Evolutionary conservation across 2,797 vertebrate species (phyloP).

Genomic region (Argentina silus): DNA sequence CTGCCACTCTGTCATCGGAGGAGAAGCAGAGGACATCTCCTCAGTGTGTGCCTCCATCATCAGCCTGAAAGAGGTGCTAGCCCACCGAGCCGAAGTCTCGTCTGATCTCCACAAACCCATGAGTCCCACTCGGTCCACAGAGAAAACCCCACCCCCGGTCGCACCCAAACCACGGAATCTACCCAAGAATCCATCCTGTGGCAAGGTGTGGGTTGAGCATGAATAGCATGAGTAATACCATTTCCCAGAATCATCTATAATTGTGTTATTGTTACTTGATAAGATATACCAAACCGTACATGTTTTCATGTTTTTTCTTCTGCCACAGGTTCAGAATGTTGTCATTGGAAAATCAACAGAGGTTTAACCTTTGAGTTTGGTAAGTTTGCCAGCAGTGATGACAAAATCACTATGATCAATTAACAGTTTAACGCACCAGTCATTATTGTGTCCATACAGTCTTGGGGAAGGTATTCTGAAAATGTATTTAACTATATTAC

Average conservation of each 20-base stretch:
- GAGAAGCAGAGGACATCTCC: constrained; percentile 67
- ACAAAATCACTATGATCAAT: neutral
- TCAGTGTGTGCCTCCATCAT: constrained; percentile 49
- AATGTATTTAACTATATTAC: too few species aligned
- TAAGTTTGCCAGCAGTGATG: constrained; percentile 23
- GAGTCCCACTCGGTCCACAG: constrained; percentile 16
- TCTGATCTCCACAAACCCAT: constrained; percentile 33
- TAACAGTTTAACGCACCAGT: neutral
- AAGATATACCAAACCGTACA: neutral
- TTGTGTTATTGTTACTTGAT: neutral
- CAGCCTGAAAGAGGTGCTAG: constrained; percentile 34
- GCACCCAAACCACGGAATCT: constrained; percentile 41
- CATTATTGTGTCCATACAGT: too few species aligned
- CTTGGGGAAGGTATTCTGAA: too few species aligned
- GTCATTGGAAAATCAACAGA: constrained; percentile 74
- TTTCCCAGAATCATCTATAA: neutral
- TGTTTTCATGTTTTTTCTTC: constrained; percentile 19
- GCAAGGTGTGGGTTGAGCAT: constrained; percentile 58
- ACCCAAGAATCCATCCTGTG: constrained; percentile 41
- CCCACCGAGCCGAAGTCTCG: constrained; percentile 25
- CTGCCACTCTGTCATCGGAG: constrained; percentile 67
- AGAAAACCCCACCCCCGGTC: constrained; percentile 40
- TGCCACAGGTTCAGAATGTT: constrained; percentile 55
- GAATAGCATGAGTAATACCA: neutral
- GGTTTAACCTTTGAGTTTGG: constrained; percentile 64